Base-by-base conservation (phyloP, 2,888 invertebrate genomes). In the Dolichomitus sp. region DNA sequence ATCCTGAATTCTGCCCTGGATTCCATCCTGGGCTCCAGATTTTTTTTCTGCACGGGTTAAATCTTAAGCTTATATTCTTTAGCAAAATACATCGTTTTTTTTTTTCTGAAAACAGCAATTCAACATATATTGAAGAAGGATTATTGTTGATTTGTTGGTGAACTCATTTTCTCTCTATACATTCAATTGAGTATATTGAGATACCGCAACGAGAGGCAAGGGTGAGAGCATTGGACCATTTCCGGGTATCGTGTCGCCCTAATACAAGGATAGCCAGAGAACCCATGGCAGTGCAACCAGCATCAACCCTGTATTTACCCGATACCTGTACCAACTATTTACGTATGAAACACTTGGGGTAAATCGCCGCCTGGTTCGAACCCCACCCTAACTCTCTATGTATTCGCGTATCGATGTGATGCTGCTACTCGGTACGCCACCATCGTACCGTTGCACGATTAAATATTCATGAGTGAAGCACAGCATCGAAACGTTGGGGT, bases 401-500 rank as follows among this genome's bases (percentile, higher is more conserved):
- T 84, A 87, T 87, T 87, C 84, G 86, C 86, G 85, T 85, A 85
- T 84, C 83, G 86, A 87, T 88, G 86, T 84, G 66, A 57, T 54
- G 76, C 27, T 57, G 69, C 30, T 72, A 83, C 84, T 84, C 86
- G 86, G 86, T 87, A 86, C 84, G 79, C 88, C 86, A 72, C 77
- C 74, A 77, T 77, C 73, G 79, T 61, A 69, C 69, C 77, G 72
- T 84, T 81, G 65, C 66, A 17, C 79, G 84, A 89, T 89, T 89
- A 89, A 89, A 88, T 89, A 89, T 89, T 90, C 89, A 89, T 88
- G 87, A 89, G 79, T 33, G 82, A 75, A 82, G 83, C 83, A 70
- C 77, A 80, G 83, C 57, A 76, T 76, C 61, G 65, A 65, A 80
- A 76, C 68, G 66, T 65, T 72, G 52, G 45, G 69, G 17, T 57